Conservation (phyloP, 1,140 invertebrate genomes). For the Temnothorax curvispinosus region DNA sequence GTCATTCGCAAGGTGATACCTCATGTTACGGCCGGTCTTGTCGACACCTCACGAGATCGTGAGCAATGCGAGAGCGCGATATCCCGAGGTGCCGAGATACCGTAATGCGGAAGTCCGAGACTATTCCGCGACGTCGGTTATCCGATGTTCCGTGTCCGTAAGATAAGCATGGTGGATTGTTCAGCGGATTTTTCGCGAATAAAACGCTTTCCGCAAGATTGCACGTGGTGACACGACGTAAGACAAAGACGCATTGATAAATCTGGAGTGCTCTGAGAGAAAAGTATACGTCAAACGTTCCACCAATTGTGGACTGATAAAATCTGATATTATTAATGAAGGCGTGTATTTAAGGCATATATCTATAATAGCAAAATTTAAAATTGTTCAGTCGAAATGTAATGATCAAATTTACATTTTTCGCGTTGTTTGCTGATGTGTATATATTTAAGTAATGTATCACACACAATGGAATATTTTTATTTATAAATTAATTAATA, state of each 20-base stretch:
- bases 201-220: constrained; percentile 2
- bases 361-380: neutral
- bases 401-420: neutral
- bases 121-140: constrained; percentile 26
- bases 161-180: constrained; percentile 28
- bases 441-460: neutral
- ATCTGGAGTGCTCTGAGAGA: neutral
- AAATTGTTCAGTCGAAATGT: neutral
- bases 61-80: constrained; percentile 42
- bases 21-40: constrained; percentile 38
- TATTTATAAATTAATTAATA: neutral
- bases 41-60: constrained; percentile 52
- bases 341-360: neutral
- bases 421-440: neutral
- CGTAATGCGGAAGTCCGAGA: constrained; percentile 49
- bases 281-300: neutral
- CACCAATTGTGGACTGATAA: neutral
- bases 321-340: neutral
- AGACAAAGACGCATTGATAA: neutral
- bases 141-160: constrained; percentile 34
- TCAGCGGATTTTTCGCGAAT: neutral
- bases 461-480: neutral
- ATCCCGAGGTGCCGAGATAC: constrained; percentile 34
- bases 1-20: constrained; percentile 61
- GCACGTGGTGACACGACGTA: neutral